Percentiles rank a stretch among this genome's conserved stretches.
These are phyloP conservation scores for Perithous albicinctus DNA, from an alignment of 2,888 invertebrate species.

Conservation along the genomic window DNA sequence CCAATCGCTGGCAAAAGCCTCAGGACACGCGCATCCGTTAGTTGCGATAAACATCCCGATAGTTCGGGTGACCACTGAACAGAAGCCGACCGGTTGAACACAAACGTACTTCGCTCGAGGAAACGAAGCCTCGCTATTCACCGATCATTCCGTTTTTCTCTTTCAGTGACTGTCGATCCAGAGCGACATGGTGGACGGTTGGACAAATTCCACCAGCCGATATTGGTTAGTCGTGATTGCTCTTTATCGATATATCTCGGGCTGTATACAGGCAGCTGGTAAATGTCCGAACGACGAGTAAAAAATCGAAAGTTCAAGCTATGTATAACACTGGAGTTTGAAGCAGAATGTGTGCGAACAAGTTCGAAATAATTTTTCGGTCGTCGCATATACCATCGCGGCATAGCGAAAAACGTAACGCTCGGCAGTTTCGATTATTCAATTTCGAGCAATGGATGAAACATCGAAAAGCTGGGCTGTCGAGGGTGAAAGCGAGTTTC, in stretches of 20 bases:
- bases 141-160: background rate
- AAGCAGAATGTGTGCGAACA: background rate
- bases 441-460: constrained; percentile 59
- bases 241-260: constrained; percentile 43
- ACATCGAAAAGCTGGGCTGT: constrained; percentile 57
- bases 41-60: constrained; percentile 9
- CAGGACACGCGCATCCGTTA: background rate
- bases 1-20: constrained; percentile 2
- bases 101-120: constrained; percentile 4
- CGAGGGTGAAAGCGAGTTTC: constrained; percentile 45
- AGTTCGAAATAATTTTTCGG: constrained; percentile 44
- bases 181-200: background rate
- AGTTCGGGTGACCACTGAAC: background rate
- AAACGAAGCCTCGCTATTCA: constrained; percentile 1
- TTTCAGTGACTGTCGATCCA: background rate
- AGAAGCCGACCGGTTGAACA: constrained; percentile 20
- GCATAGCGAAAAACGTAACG: constrained; percentile 2
- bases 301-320: constrained; percentile 15
- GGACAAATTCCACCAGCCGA: constrained; percentile 25
- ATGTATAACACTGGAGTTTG: background rate
- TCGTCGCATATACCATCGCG: background rate
- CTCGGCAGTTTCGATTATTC: constrained; percentile 59
- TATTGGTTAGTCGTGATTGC: constrained; percentile 54
- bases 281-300: constrained; percentile 23
- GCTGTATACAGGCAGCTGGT: constrained; percentile 8